phyloP scores from a whole-genome alignment of 2,113 vertebrate species.

The Monopterus albus region DNA sequence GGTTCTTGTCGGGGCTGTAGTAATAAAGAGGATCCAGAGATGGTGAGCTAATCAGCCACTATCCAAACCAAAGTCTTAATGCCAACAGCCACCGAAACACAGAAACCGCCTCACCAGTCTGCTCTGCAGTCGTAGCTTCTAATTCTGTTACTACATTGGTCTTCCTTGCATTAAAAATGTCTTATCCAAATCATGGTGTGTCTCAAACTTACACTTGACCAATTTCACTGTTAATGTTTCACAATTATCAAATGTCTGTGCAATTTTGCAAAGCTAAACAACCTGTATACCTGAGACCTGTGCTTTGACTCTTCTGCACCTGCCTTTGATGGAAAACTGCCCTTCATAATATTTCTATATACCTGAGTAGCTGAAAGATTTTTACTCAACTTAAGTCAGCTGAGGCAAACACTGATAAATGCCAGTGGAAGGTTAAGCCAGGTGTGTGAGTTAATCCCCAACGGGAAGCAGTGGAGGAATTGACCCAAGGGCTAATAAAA shows the following conservation, averaged over 20 bases:
- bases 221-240: slow-evolving; percentile 9
- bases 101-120: slow-evolving; percentile 34
- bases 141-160: slow-evolving; percentile 9
- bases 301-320: slow-evolving; percentile 23
- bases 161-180: slow-evolving; percentile 14
- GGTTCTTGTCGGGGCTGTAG: slow-evolving; percentile 64
- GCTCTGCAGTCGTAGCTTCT: slow-evolving; percentile 16
- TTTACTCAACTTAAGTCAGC: slow-evolving; percentile 66
- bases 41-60: slow-evolving; percentile 64
- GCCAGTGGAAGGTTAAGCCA: slow-evolving; percentile 72
- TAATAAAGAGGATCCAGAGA: slow-evolving; percentile 58
- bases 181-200: not conserved
- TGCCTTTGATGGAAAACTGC: slow-evolving; percentile 43
- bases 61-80: slow-evolving; percentile 63
- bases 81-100: slow-evolving; percentile 65
- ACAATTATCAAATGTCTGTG: slow-evolving; percentile 2
- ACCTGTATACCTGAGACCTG: too few relatives aligned
- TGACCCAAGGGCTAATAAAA: slow-evolving; percentile 63
- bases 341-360: slow-evolving; percentile 61
- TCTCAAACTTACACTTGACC: slow-evolving; percentile 9
- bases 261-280: slow-evolving; percentile 25
- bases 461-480: slow-evolving; percentile 55
- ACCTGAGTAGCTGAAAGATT: slow-evolving; percentile 62
- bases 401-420: slow-evolving; percentile 71
- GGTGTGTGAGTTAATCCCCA: slow-evolving; percentile 68